Conservation (phyloP, 1,140 invertebrate species). For the Andrena cerasifolii region DNA sequence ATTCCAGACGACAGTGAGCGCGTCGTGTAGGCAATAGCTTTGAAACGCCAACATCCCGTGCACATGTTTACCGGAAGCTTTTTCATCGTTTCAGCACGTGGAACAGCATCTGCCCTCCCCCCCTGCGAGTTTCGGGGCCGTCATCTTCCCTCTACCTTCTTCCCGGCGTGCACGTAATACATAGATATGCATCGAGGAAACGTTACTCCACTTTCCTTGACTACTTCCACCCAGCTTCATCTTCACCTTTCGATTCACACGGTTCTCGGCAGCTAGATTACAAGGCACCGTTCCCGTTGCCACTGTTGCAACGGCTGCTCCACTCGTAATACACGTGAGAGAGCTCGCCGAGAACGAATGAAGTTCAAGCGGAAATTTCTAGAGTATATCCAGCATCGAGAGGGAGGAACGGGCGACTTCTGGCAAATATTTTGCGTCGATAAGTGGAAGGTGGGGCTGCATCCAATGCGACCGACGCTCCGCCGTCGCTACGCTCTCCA, state of each 20-base stretch:
- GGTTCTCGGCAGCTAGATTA: conserved; percentile 65
- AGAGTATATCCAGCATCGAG: conserved; percentile 9
- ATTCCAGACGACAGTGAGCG: no score
- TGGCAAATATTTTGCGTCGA: conserved; percentile 57
- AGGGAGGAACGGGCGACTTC: conserved; percentile 18
- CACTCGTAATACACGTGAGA: conserved; percentile 64
- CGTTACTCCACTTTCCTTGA: conserved; percentile 51
- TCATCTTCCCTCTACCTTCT: background rate
- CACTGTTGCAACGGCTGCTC: conserved; percentile 27
- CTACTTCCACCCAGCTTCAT: conserved; percentile 59
- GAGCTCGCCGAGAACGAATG: conserved; percentile 49
- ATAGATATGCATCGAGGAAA: conserved; percentile 50
- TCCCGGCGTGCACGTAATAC: background rate
- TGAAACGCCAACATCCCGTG: no score
- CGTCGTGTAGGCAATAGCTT: no score
- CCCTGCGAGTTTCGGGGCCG: background rate
- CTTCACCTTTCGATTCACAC: conserved; percentile 72
- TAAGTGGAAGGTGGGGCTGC: conserved; percentile 43
- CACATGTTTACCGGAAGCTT: no score
- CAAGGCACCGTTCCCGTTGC: conserved; percentile 47
- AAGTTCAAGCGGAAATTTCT: conserved; percentile 59
- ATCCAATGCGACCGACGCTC: conserved; percentile 9
- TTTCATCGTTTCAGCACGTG: background rate
- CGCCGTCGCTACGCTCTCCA: background rate
- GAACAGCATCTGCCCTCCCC: background rate